phyloP scores from a whole-genome alignment of 2,113 vertebrate genomes.

The Sinocyclocheilus grahami region DNA sequence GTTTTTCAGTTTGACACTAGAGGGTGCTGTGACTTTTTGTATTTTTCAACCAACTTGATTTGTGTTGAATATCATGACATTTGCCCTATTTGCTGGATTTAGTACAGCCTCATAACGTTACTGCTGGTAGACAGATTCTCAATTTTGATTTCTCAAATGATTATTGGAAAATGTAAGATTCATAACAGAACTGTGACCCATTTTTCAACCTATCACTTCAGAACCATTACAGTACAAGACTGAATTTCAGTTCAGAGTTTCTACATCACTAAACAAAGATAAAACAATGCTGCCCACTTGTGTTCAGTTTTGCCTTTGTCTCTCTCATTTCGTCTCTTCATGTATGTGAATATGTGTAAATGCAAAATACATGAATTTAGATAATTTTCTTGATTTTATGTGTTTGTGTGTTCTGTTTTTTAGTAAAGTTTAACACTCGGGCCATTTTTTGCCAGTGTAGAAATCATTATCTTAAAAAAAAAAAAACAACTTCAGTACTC shows the following conservation, averaged over 20 bases:
- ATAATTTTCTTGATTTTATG: neutral
- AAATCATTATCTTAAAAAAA: no score
- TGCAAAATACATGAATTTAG: neutral
- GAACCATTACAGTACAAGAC: neutral
- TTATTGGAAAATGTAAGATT: no score
- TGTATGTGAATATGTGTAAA: neutral
- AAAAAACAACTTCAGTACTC: neutral
- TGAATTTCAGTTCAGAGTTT: neutral
- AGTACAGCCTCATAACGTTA: no score
- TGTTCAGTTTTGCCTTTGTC: neutral
- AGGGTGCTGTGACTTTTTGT: neutral
- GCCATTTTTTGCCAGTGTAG: no score
- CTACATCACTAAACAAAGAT: neutral
- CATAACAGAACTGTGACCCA: neutral
- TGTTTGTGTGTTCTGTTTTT: neutral
- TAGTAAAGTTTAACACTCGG: no score
- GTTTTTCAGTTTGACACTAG: neutral
- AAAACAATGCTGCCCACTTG: neutral
- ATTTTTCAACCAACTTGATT: neutral
- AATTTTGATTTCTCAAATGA: neutral
- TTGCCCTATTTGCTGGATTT: neutral
- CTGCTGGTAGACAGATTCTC: neutral
- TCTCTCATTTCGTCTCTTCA: no score
- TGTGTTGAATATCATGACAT: neutral
- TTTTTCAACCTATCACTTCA: neutral